Evolutionary conservation across 2,797 vertebrate genomes (phyloP), one percentile per base, ranked within the genome.

Genomic region (Fundulus diaphanus): DNA sequence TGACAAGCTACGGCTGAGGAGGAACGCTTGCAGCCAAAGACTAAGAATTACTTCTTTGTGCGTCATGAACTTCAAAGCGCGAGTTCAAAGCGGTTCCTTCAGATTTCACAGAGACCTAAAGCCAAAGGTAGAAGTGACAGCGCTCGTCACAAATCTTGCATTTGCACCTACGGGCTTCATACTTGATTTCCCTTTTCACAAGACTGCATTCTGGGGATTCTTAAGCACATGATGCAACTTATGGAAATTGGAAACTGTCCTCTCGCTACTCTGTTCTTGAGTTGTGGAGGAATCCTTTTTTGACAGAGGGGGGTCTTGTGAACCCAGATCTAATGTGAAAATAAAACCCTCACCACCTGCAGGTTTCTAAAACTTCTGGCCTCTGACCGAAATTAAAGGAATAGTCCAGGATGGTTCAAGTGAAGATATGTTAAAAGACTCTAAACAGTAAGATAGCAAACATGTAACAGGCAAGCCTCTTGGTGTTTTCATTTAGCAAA

Each of bases 201-300:
- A 82, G 76, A 72, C 66, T 40, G 44, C 69, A 49, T 80, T 79
- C 48, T 51, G 69, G 66, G 72, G 79, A 79, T 85, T 84, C 74
- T 65, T 49, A 33, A 56, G 71, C 57, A 72, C 76, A 65, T 92
- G 88, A 90, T 83, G 88, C 82, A 90, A 90, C 76, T 65, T 63
- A 27, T 69, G 42, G 85, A 67, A 88, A 89, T 85, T 71, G 31
- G 73, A 81, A 88, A 72, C 37, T 51, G 57, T 81, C 81, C 75
- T 35, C 54, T 70, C 11, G 35, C 20, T 16, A 61, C 74, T 80
- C 67, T 31, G 49, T 37, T 40, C 74, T 52, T 63, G 20, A 31
- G n/a, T 42, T 70, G 29, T 29, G 68, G 61, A 74, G 29, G 52
- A 78, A 76, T 80, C 65, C n/a, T 37, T 65, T 77, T 37, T 67